Percentiles rank a stretch among this genome's conserved stretches.
Evolutionary conservation across 1,140 invertebrate species (phyloP).

Genomic region (Dermatophagoides farinae): DNA sequence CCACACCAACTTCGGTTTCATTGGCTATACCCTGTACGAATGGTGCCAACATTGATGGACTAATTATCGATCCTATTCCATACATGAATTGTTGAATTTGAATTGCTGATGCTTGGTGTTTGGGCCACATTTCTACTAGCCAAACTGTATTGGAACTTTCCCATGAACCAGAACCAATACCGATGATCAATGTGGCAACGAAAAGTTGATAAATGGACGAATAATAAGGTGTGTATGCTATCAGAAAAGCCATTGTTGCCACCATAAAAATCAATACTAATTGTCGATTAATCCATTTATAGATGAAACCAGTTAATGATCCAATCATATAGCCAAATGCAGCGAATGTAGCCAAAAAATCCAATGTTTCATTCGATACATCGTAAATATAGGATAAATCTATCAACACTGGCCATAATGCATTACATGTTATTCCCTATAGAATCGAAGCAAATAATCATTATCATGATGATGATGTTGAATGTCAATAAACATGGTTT

Average conservation of each 20-base stretch:
- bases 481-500: neutral
- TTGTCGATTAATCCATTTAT: constrained; percentile 4
- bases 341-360: neutral
- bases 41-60: constrained; percentile 6
- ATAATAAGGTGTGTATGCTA: neutral
- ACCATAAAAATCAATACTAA: neutral
- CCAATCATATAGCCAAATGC: neutral
- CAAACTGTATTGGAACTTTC: constrained; percentile 4
- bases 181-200: neutral
- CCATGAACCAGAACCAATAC: constrained; percentile 2
- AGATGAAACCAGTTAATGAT: neutral
- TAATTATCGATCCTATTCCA: constrained; percentile 9
- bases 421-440: neutral
- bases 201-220: neutral
- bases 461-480: neutral
- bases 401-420: neutral
- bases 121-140: constrained; percentile 11
- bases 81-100: constrained; percentile 10
- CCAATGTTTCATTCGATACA: neutral
- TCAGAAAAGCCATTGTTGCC: neutral
- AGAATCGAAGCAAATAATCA: neutral
- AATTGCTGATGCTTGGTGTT: neutral
- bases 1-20: neutral
- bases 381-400: neutral
- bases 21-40: constrained; percentile 4